Evolutionary conservation across 2,797 vertebrate species (phyloP).

Genomic region (Eremophila alpestris): DNA sequence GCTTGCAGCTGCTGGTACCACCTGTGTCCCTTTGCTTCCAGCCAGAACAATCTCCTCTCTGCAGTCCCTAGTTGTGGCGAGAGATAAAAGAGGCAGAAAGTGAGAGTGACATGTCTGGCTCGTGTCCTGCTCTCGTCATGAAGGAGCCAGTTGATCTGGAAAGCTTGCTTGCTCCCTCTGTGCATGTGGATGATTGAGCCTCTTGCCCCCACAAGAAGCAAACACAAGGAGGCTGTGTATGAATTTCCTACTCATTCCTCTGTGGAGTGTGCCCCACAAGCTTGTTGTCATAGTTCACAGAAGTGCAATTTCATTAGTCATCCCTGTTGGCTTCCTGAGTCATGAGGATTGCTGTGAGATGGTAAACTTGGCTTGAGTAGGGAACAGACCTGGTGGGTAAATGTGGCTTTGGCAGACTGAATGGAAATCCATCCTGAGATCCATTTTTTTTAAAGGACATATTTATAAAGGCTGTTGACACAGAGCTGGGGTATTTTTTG

Average conservation of each 20-base stretch:
- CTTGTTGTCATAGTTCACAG: not conserved
- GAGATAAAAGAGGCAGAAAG: conserved; percentile 65
- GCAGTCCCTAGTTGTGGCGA: conserved; percentile 59
- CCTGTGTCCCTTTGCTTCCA: conserved; percentile 69
- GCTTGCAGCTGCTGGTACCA: conserved; percentile 70
- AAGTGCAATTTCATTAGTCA: conserved; percentile 8
- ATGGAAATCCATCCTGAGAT: conserved; percentile 10
- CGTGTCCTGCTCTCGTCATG: not conserved
- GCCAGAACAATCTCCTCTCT: conserved; percentile 65
- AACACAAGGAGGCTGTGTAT: not conserved
- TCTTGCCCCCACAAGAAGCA: not conserved
- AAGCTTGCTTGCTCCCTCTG: not conserved
- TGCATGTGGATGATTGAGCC: not conserved
- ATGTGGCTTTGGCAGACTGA: not conserved
- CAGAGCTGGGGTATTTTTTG: not conserved
- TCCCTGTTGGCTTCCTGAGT: not conserved
- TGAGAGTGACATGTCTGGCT: conserved; percentile 61
- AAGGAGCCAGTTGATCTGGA: conserved; percentile 43
- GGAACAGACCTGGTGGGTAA: conserved; percentile 7
- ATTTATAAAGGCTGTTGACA: conserved; percentile 31
- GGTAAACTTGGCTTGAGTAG: not conserved
- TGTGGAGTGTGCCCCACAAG: not conserved
- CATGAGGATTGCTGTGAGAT: not conserved
- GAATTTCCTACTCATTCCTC: not conserved
- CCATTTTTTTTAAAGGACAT: conserved; percentile 6